Base-by-base conservation (phyloP, 2,888 invertebrate genomes). In the Drosophila emarginata region DNA sequence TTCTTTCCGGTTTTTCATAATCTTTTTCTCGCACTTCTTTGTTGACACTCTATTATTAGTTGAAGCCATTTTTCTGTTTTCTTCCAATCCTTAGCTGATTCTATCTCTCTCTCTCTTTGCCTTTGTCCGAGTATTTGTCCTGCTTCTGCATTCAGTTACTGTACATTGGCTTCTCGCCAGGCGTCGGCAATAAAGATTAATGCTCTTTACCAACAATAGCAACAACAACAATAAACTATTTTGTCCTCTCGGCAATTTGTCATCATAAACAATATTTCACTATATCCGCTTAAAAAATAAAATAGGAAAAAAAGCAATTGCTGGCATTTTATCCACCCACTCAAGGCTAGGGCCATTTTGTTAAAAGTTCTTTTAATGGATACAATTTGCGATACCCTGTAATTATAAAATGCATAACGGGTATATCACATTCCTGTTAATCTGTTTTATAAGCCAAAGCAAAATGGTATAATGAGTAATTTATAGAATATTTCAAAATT, bases 181-280 rank as follows among this genome's bases (percentile, higher is more conserved):
- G 39, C 65, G 59, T 62, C 73, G 64, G 45, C 73, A 66, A 50
- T 52, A 21, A 80, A 77, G 80, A 80, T 77, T 74, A 80, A 77
- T 77, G 77, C 59, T 14, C 23, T 61, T 37, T 21, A 12, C 32
- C 21, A 51, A 36, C 37, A 53, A 36, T 15, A n/a, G 5, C 28
- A 6, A 26, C 28, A 37, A 50, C 64, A 56, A 45, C 32, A 53
- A 32, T 11, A 32, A 32, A 52, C 37, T 62, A 62, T 32, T 50
- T 60, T 39, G 14, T n/a, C 37, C n/a, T 58, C 32, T 36, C 21
- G 52, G 65, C 67, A 61, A 78, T 78, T 78, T 78, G 78, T 78
- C 78, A 80, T 80, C 76, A 78, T 78, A 75, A 78, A 75, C 78
- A 75, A 78, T 78, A 78, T 69, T 72, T 78, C 72, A 75, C 76